Evolutionary conservation across 2,113 vertebrate species (phyloP).

Genomic region (Rafetus swinhoei): DNA sequence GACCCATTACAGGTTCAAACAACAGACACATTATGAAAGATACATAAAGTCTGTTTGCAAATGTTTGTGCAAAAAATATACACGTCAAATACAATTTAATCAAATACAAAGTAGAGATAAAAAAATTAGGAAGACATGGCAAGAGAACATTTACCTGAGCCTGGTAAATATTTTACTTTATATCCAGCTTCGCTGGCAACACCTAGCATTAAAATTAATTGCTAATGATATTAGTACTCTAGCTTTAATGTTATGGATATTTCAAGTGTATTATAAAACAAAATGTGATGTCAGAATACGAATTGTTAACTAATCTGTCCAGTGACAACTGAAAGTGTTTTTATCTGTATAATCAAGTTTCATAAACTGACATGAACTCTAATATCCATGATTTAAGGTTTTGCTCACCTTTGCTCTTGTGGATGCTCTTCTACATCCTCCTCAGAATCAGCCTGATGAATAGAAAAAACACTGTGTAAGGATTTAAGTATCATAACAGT

Average conservation of each 20-base stretch:
- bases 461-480: conserved; percentile 54
- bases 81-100: background rate
- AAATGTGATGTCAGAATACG: background rate
- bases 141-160: background rate
- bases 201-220: background rate
- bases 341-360: background rate
- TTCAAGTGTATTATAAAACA: background rate
- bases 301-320: background rate
- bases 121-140: background rate
- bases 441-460: conserved; percentile 88
- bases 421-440: conserved; percentile 86
- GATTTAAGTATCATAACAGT: background rate
- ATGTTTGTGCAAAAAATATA: background rate
- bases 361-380: background rate
- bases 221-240: background rate
- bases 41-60: background rate
- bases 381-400: background rate
- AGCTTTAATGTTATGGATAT: background rate
- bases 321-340: background rate
- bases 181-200: background rate
- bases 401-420: conserved; percentile 88
- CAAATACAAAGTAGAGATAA: background rate
- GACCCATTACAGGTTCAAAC: background rate
- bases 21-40: background rate
- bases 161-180: fast-evolving